Percentiles rank a stretch among this genome's conserved stretches.
These are phyloP conservation scores for Microcebus ravelobensis DNA, from an alignment of 2,113 vertebrate species.

Conservation along the genomic window DNA sequence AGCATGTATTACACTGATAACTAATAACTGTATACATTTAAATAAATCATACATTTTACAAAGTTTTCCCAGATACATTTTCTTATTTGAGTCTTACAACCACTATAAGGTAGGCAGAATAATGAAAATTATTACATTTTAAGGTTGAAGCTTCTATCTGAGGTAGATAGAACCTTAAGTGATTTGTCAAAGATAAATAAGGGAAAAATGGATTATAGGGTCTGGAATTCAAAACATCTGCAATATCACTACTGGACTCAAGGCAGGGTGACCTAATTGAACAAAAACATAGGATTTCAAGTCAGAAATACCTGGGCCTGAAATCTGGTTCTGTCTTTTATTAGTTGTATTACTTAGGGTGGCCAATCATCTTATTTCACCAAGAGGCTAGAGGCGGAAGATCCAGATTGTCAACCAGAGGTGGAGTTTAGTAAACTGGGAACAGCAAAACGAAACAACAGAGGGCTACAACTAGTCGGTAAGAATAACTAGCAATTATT, in stretches of 20 bases:
- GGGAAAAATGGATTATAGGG: neutral
- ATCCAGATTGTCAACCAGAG: neutral
- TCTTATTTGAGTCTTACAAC: neutral
- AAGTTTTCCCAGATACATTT: neutral
- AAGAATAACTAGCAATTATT: neutral
- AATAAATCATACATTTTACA: neutral
- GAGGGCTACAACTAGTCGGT: neutral
- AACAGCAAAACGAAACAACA: neutral
- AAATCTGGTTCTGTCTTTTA: neutral
- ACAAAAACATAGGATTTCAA: neutral
- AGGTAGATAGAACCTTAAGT: neutral
- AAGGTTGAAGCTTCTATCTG: neutral
- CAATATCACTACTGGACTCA: neutral
- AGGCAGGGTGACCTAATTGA: fast-evolving
- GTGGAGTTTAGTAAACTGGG: neutral
- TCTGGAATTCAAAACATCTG: neutral
- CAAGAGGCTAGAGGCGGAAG: neutral
- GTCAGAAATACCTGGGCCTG: neutral
- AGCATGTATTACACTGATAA: neutral
- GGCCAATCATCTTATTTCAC: neutral
- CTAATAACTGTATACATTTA: neutral
- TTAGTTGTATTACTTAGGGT: neutral
- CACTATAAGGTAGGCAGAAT: neutral
- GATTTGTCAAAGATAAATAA: neutral
- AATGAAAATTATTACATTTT: neutral